Evolutionary conservation across 2,888 invertebrate genomes (phyloP), one percentile per base, ranked within the genome.

Genomic region (Malachius bipustulatus): DNA sequence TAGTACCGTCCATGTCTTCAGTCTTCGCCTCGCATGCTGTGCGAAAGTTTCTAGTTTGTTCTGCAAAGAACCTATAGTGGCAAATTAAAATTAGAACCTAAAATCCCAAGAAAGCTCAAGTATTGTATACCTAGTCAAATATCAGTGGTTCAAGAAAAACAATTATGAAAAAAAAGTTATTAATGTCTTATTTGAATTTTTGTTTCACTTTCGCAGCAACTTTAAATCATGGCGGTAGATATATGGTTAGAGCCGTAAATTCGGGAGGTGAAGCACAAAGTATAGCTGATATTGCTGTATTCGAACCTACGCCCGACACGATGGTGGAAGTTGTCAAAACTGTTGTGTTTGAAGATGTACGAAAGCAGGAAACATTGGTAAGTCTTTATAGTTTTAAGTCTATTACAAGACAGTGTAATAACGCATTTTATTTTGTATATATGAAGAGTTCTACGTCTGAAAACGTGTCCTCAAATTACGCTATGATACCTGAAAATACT

Each of bases 231-330:
- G 73, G 75, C 36, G 87, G 85, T 32, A 77, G 81, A 49, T 83
- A 79, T 50, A 80, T 77, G 72, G 80, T 80, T 9, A 68, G 70
- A 44, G 83, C 82, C 6, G 70, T 70, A 1, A 84, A 84, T 55
- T 69, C 75, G 33, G 81, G 78, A 11, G 83, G 83, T n/a, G 82
- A 82, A 62, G 81, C 82, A n/a, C 75, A 78, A 56, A 81, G 82
- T 59, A 78, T 79, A 43, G 83, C 83, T 4, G 82, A 83, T 53
- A 76, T 84, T 46, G 74, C 77, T 37, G 78, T 84, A 19, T 68
- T 76, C 42, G 79, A 79, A 50, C 75, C 76, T 33, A 73, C 75
- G 3, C 76, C 75, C 1, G 75, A 76, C 44, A 72, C 74, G 9
- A 71, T 75, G 72, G 67, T 75, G 10, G 76, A 76, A 58, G 71